Conservation (phyloP, 1,140 invertebrate species). For the Drosophila nannoptera region DNA sequence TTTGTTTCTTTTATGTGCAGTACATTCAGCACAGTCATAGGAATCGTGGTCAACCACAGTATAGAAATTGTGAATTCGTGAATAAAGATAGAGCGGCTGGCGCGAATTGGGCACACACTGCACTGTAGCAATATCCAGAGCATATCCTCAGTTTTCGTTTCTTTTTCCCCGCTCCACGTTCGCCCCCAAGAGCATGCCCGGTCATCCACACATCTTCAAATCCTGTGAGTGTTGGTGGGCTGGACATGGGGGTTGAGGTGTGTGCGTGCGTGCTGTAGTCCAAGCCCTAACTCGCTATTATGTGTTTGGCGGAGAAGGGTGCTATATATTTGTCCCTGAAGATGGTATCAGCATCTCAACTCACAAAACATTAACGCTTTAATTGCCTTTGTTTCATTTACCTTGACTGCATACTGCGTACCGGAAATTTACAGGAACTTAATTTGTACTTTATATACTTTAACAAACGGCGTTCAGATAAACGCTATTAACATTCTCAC, state of each 20-base stretch:
- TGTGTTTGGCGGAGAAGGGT: neutral
- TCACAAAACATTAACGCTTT: constrained; percentile 57
- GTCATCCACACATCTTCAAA: constrained; percentile 3
- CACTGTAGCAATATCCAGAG: constrained; percentile 17
- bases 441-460: constrained; percentile 56
- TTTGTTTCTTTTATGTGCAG: neutral
- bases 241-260: neutral
- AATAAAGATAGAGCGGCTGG: neutral
- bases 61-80: neutral
- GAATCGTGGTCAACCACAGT: neutral
- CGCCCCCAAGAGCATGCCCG: neutral
- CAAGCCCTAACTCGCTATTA: constrained; percentile 1
- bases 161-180: too few species aligned
- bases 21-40: neutral
- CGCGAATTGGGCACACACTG: neutral
- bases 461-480: constrained; percentile 5
- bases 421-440: constrained; percentile 76
- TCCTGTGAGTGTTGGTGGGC: neutral
- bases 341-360: constrained; percentile 52
- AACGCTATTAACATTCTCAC: constrained; percentile 17
- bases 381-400: constrained; percentile 77
- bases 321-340: constrained; percentile 28
- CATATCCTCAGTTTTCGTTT: neutral
- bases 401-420: constrained; percentile 44
- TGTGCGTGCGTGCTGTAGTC: neutral